phyloP scores from a whole-genome alignment of 2,113 vertebrate species.

The Mirounga angustirostris region DNA sequence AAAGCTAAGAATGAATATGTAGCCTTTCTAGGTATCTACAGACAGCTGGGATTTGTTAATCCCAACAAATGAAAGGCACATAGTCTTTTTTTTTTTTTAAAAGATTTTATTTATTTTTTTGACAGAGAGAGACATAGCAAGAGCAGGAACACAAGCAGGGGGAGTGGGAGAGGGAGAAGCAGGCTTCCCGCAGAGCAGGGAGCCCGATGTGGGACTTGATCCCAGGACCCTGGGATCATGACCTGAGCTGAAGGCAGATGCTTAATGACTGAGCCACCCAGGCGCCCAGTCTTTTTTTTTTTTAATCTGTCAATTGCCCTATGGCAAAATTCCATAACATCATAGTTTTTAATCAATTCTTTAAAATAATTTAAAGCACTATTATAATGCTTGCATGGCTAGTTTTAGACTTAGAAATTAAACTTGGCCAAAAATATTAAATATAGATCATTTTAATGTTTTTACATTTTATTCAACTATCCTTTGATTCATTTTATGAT shows the following conservation, averaged over 20 bases:
- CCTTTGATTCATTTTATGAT: not conserved
- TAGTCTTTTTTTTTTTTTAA: not conserved
- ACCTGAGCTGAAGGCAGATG: too few relatives aligned
- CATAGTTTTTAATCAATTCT: not conserved
- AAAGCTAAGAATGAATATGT: not conserved
- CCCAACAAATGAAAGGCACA: not conserved
- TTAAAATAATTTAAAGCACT: not conserved
- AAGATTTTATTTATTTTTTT: too few relatives aligned
- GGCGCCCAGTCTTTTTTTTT: not conserved
- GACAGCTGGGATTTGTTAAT: not conserved
- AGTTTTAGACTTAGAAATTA: constrained; percentile 13
- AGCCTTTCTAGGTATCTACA: not conserved
- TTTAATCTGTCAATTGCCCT: not conserved
- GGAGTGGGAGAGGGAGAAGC: too few relatives aligned
- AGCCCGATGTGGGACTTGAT: too few relatives aligned
- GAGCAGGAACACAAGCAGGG: too few relatives aligned
- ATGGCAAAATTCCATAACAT: not conserved
- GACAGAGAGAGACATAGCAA: too few relatives aligned
- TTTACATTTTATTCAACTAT: not conserved
- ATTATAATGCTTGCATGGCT: not conserved
- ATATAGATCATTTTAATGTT: not conserved
- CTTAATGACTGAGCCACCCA: too few relatives aligned
- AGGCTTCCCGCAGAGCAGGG: too few relatives aligned
- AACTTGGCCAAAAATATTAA: not conserved
- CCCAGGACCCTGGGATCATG: too few relatives aligned